Conservation (phyloP, 2,888 invertebrate species). For the Ectemnius continuus region DNA sequence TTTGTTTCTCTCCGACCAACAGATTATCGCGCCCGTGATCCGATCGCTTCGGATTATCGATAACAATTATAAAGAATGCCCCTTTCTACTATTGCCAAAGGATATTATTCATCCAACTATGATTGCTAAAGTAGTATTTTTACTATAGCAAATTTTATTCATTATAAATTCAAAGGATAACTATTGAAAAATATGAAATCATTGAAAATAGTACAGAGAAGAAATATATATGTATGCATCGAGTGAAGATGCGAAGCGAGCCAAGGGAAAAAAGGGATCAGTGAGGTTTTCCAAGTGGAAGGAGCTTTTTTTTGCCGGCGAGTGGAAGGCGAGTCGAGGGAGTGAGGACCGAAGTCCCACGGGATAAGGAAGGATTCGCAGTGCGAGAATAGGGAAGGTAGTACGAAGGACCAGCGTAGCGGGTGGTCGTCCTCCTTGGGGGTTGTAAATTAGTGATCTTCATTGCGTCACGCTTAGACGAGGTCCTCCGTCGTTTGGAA, state of each 20-base stretch:
- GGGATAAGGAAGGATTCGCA: conserved; percentile 6
- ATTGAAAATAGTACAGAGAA: no score
- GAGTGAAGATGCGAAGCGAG: no score
- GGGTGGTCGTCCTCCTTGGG: conserved; percentile 29
- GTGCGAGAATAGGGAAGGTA: not conserved
- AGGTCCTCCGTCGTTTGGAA: not conserved
- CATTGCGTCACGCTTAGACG: conserved; percentile 67
- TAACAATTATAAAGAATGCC: no score
- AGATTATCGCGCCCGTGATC: not conserved
- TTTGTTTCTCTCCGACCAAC: not conserved
- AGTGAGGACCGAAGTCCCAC: conserved; percentile 6
- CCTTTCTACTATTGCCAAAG: no score
- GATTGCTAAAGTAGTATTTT: no score
- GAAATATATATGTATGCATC: no score
- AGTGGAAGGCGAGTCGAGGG: not conserved
- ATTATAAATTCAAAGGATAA: no score
- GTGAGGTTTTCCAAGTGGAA: not conserved
- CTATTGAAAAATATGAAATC: no score
- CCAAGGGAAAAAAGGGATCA: not conserved
- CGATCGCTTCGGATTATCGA: no score
- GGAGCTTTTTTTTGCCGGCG: not conserved
- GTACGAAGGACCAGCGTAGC: not conserved
- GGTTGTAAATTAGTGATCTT: conserved; percentile 68
- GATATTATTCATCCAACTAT: no score
- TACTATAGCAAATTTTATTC: no score